Conservation (phyloP, 2,113 vertebrate species). For the Phalacrocorax brasilianus region DNA sequence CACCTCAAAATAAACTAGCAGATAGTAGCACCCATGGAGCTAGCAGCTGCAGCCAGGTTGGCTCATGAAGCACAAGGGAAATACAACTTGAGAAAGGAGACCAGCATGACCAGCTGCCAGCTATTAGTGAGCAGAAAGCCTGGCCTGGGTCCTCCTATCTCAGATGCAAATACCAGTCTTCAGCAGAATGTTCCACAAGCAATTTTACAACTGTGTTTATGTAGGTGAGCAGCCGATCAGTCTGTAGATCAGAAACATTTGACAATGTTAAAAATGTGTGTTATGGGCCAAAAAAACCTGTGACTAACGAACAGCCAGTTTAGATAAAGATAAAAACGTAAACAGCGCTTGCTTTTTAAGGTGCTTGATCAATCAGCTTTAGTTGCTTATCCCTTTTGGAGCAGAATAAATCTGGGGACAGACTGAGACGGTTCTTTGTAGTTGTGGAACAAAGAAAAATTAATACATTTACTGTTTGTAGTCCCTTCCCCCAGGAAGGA, state of each 20-base stretch:
- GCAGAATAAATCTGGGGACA: not conserved
- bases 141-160: not conserved
- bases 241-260: not conserved
- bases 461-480: not conserved
- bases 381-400: not conserved
- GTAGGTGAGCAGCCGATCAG: not conserved
- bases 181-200: not conserved
- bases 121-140: not conserved
- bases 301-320: not conserved
- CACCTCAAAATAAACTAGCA: not conserved
- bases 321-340: constrained; percentile 2
- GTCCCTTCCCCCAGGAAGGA: not conserved
- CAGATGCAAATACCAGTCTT: not conserved
- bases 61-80: not conserved
- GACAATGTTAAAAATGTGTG: not conserved
- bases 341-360: not conserved
- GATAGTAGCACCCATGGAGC: not conserved
- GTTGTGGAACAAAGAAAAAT: not conserved
- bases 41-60: not conserved
- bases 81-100: not conserved
- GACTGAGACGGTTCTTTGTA: not conserved
- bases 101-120: not conserved
- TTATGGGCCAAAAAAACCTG: not conserved
- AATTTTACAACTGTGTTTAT: not conserved
- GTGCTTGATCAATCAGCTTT: not conserved